Evolutionary conservation across 2,888 invertebrate species (phyloP).

Genomic region (Drosophila ochracea): DNA sequence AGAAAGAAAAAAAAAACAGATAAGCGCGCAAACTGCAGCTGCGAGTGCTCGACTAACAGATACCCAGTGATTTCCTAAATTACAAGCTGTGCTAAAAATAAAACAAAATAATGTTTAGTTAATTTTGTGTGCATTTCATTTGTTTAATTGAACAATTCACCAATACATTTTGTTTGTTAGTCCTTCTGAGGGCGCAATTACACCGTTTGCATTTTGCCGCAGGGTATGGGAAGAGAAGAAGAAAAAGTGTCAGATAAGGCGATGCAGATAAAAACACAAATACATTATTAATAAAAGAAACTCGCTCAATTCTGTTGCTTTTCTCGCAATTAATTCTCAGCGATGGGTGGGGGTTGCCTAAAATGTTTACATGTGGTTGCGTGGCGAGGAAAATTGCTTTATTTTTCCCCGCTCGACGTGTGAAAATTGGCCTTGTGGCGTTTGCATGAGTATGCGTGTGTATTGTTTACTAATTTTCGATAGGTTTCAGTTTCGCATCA

Average conservation of each 20-base stretch:
- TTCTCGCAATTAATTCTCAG: slow-evolving; percentile 50
- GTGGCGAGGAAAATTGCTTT: slow-evolving; percentile 64
- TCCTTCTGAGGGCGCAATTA: slow-evolving; percentile 3
- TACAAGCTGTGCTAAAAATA: not conserved
- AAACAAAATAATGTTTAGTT: not conserved
- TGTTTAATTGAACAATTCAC: not conserved
- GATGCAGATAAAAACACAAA: slow-evolving; percentile 72
- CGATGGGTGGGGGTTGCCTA: slow-evolving; percentile 25
- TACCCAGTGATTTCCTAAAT: slow-evolving; percentile 17
- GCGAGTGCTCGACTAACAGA: slow-evolving; percentile 15
- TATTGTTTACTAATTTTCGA: slow-evolving; percentile 71
- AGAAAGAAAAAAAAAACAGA: slow-evolving; percentile 46
- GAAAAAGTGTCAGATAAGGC: slow-evolving; percentile 69
- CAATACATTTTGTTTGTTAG: not conserved
- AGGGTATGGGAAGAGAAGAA: slow-evolving; percentile 49
- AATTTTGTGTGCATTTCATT: not conserved
- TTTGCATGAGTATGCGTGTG: slow-evolving; percentile 17
- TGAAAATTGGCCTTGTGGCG: slow-evolving; percentile 71
- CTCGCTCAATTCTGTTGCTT: slow-evolving; percentile 31
- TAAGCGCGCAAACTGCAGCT: slow-evolving; percentile 67
- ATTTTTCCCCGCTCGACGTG: slow-evolving; percentile 60
- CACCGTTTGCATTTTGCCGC: slow-evolving; percentile 6
- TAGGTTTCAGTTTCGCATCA: slow-evolving; percentile 68
- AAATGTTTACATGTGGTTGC: slow-evolving; percentile 74
- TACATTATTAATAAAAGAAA: slow-evolving; percentile 61